Evolutionary conservation across 2,797 vertebrate genomes (phyloP).

Genomic region (Xiphophorus birchmanni): DNA sequence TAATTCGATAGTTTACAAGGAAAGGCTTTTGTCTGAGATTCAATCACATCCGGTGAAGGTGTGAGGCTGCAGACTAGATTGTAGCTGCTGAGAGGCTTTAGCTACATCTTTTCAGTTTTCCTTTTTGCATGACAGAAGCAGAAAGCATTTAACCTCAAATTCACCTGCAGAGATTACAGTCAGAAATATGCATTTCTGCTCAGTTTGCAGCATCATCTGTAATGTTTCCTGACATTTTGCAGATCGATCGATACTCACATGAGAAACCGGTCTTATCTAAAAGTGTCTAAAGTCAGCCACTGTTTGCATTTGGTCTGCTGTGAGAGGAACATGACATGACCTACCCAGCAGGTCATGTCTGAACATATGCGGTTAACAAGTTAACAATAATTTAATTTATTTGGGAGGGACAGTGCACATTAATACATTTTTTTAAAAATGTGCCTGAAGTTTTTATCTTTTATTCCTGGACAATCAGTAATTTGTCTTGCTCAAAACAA

Average conservation of each 20-base stretch:
- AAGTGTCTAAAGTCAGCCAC: neutral
- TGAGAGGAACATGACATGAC: neutral
- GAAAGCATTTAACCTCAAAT: neutral
- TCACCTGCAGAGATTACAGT: neutral
- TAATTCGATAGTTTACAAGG: constrained; percentile 13
- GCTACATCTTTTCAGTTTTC: neutral
- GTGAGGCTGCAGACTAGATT: constrained; percentile 2
- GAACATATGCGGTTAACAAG: neutral
- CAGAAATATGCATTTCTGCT: neutral
- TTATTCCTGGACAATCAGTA: no score
- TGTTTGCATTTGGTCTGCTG: neutral
- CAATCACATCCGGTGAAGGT: constrained; percentile 30
- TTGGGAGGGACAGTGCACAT: no score
- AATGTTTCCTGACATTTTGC: neutral
- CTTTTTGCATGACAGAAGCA: neutral
- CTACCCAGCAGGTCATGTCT: no score
- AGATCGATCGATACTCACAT: neutral
- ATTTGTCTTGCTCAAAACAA: no score
- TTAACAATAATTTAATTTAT: no score
- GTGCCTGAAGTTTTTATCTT: no score
- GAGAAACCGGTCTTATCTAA: neutral
- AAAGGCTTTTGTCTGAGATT: constrained; percentile 1
- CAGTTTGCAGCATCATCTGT: neutral
- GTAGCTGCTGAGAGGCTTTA: neutral
- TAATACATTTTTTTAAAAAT: no score